Evolutionary conservation across 2,888 invertebrate species (phyloP), one percentile per base, ranked within the genome.

Genomic region (Erebia aethiops): DNA sequence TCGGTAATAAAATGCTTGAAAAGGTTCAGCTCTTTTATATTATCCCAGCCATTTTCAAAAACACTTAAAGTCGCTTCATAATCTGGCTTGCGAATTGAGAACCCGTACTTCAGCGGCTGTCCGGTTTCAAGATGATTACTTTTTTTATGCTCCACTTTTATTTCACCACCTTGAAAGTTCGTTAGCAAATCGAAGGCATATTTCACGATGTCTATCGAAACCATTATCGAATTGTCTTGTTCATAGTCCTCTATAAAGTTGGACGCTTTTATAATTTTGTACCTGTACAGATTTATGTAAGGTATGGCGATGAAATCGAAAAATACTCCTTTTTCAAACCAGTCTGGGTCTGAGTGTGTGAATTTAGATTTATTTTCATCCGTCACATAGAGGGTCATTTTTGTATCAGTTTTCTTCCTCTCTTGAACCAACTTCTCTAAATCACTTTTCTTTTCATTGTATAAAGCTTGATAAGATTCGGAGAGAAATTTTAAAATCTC

Each of bases 41-140:
- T 0, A 3, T 71, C 71, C 86, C 86, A 86, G 1, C 85, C 87
- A 58, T 83, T 83, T 76, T 82, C 82, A 66, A 86, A 86, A 4
- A 82, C 80, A 61, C 66, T 80, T 43, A 9, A 67, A 10, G 13
- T 14, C 10, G 76, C 81, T 7, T 74, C 54, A 60, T 81, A 83
- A 1, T 41, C 60, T 4, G 84, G 85, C 68, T 78, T 82, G 46
- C 51, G 64, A 72, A 79, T 57, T 1, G 71, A 74, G 41, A 18
- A 5, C 0, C 54, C 26, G 60, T 67, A 63, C 54, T 21, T 63
- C 5, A 41, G 10, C 10, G 13, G 2, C n/a, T 57, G 11, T 16
- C 68, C 21, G 9, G 18, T 4, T 41, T 58, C 35, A n/a, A 16
- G 10, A 2, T 26, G 16, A 21, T 7, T 18, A 3, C n/a, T 26